Evolutionary conservation across 37 sponge, comb jelly and placozoan species (phyloP).

Genomic region (Tethya wilhelma): DNA sequence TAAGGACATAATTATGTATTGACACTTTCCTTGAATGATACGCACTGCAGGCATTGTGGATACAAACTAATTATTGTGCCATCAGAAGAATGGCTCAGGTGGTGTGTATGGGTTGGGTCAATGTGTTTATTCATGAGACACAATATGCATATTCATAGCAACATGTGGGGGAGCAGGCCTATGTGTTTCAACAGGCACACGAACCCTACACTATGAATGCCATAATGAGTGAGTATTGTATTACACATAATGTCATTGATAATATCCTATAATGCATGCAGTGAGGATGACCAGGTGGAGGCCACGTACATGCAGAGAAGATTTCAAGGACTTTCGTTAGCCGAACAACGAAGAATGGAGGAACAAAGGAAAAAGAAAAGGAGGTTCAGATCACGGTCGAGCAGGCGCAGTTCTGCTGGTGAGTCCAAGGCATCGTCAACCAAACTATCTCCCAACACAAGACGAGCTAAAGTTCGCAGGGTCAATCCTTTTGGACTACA

Average conservation of each 20-base stretch:
- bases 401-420: background rate
- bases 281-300: slow-evolving; percentile 2
- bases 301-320: slow-evolving; percentile 25
- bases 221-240: background rate
- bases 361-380: background rate
- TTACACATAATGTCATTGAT: too few relatives aligned
- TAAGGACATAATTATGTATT: too few relatives aligned
- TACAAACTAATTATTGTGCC: too few relatives aligned
- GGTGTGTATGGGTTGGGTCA: too few relatives aligned
- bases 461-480: background rate
- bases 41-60: too few relatives aligned
- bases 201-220: background rate
- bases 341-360: slow-evolving; percentile 26
- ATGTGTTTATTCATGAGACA: too few relatives aligned
- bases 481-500: slow-evolving; percentile 39
- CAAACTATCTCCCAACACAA: background rate
- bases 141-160: too few relatives aligned
- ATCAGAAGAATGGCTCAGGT: too few relatives aligned
- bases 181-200: too few relatives aligned
- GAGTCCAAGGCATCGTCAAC: background rate
- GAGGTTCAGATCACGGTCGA: background rate
- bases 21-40: too few relatives aligned
- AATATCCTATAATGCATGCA: background rate
- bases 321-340: slow-evolving; percentile 46
- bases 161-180: too few relatives aligned